Base-by-base conservation (phyloP, 2,888 invertebrate species). In the Eilema caniola region DNA sequence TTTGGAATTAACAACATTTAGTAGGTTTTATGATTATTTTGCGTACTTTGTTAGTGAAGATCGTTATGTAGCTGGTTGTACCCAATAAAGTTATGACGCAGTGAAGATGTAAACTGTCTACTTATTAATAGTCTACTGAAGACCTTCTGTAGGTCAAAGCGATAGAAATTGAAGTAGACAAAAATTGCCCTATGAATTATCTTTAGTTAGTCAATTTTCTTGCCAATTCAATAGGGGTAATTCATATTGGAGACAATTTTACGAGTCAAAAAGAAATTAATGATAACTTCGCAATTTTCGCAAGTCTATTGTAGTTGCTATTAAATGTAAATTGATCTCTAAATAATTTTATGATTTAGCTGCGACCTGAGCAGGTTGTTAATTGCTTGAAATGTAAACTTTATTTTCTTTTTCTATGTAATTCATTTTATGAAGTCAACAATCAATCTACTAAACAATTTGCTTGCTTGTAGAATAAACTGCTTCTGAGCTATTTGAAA, bases 81-180 rank as follows among this genome's bases (percentile, higher is more conserved):
- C 53, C 53, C 8, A 53, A 47, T 47, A 47, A 47, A 20, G 47
- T n/a, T n/a, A 53, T 10, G 53, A n/a, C 41, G 41, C 47, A 47
- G 3, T n/a, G n/a, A 53, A 53, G n/a, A n/a, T n/a, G n/a, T n/a
- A n/a, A n/a, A n/a, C n/a, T n/a, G 53, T 20, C 53, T 14, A 12
- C 69, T 41, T 80, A 76, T 66, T 70, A 64, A 73, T 78, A 80
- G 41, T 23, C 16, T n/a, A n/a, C 53, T 8, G 2, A n/a, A 53
- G n/a, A 53, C 53, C 31, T 31, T 73, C 70, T 71, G 56, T 80
- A 72, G 78, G 72, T 74, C 76, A 74, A 76, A 80, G 78, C 76
- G 72, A 75, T 76, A 74, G 62, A 37, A 68, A 73, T 74, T 71
- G 67, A 70, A 59, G 65, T 65, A 74, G 65, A 70, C 66, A 67